Evolutionary conservation across 2,113 vertebrate genomes (phyloP), one percentile per base, ranked within the genome.

Genomic region (Tyto alba): DNA sequence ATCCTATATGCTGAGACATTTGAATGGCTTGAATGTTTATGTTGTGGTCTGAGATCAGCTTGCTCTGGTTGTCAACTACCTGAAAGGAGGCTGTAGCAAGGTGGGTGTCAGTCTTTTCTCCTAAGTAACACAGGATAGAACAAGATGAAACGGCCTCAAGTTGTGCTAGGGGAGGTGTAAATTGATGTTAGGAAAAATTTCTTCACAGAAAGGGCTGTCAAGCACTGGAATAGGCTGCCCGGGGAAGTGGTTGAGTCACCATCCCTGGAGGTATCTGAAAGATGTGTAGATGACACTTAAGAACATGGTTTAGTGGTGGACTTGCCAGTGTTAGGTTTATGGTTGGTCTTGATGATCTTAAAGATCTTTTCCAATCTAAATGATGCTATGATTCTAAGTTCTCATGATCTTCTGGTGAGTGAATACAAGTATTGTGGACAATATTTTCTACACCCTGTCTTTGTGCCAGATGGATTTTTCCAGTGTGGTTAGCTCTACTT

Each of bases 341-440:
- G 4, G n/a, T 22, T 62, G 48, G 56, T 36, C 18, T 41, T 1
- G 0, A 34, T 74, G n/a, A 73, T 73, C 22, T 16, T 59, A 34
- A 26, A 8, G 56, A 4, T 30, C n/a, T 53, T 45, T 68, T 74
- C 64, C 27, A 55, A 2, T 13, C 27, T 29, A 10, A 50, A 17
- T 29, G 11, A 26, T 63, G 38, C 22, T 69, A 22, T 68, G 27
- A 13, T 40, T 20, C 0, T 16, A 40, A 75, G 21, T 29, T 83
- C 32, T 59, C 3, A 2, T 13, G 41, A 10, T 45, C 8, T 85
- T 29, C 22, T 41, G 53, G 7, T 38, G 6, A 68, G 8, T 21
- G 6, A 10, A 3, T 55, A 3, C 9, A 7, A 47, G 36, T 10
- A 62, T 43, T 1, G 2, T 22, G 17, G 2, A 57, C 14, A 18